Evolutionary conservation across 2,113 vertebrate genomes (phyloP).

Genomic region (Rhodinocichla rosea): DNA sequence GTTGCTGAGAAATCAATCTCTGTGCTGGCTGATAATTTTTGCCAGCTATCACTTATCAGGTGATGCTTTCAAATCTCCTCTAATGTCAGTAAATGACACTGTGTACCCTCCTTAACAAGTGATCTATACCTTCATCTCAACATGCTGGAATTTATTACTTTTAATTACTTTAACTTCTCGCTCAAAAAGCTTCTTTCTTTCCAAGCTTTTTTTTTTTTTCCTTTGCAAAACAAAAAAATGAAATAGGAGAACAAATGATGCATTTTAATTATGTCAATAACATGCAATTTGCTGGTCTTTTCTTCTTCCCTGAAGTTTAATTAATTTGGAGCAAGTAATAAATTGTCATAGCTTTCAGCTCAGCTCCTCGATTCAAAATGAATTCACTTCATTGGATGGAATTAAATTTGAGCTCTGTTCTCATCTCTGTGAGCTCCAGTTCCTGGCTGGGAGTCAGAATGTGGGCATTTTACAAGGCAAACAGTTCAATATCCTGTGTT

Average conservation of each 20-base stretch:
- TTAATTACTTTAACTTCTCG: constrained; percentile 36
- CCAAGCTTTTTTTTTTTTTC: not conserved
- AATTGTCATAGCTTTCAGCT: constrained; percentile 23
- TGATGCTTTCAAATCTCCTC: not conserved
- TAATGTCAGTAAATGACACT: not conserved
- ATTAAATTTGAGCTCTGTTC: constrained; percentile 8
- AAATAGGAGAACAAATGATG: not conserved
- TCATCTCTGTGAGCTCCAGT: not conserved
- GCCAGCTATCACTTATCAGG: not conserved
- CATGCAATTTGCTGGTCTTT: constrained; percentile 33
- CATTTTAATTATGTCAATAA: constrained; percentile 53
- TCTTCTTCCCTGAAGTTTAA: constrained; percentile 41
- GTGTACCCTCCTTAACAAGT: not conserved
- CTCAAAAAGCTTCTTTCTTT: not conserved
- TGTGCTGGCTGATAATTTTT: not conserved
- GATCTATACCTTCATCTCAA: constrained; percentile 8
- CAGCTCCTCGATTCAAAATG: not conserved
- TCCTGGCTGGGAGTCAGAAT: not conserved
- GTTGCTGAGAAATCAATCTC: not conserved
- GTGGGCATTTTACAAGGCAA: not conserved
- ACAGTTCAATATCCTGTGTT: not conserved
- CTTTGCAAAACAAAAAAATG: not conserved
- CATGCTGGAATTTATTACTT: not conserved
- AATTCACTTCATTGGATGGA: not conserved
- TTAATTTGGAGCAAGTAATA: constrained; percentile 53